A percentile compares a stretch with the other conserved stretches of the same genome.
These are phyloP conservation scores for Ctenomys sociabilis DNA, from an alignment of 2,113 vertebrate species.

Conservation along the genomic window DNA sequence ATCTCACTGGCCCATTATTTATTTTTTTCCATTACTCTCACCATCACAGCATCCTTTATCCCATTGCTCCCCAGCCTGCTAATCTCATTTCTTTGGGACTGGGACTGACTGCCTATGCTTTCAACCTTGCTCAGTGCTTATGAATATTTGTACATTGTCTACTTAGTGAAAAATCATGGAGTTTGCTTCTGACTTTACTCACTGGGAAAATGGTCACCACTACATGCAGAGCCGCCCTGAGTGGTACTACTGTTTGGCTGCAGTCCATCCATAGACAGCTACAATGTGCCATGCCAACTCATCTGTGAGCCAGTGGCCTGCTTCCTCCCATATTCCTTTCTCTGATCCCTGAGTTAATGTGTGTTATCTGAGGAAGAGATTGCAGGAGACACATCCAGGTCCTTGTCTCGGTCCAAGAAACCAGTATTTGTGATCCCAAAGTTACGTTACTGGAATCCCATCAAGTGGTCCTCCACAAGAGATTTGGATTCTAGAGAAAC, in stretches of 20 bases:
- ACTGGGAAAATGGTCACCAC: neutral
- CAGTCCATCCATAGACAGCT: neutral
- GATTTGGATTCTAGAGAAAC: neutral
- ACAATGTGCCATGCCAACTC: neutral
- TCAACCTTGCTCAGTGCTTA: neutral
- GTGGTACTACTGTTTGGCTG: no score
- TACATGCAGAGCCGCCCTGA: neutral
- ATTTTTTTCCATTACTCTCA: neutral
- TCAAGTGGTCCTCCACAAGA: no score
- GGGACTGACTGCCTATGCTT: neutral
- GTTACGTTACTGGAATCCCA: no score
- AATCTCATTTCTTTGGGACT: neutral
- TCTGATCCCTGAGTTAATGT: neutral
- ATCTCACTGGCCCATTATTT: neutral
- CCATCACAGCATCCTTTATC: neutral
- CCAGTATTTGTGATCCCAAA: no score
- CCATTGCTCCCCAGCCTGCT: neutral
- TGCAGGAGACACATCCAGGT: no score
- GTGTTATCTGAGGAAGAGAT: neutral
- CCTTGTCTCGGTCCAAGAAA: no score
- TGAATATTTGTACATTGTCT: neutral
- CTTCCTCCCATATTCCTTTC: neutral
- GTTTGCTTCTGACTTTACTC: neutral
- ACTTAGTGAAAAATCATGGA: neutral
- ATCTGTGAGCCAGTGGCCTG: neutral